Evolutionary conservation across 2,113 vertebrate genomes (phyloP).

Genomic region (Bos indicus): DNA sequence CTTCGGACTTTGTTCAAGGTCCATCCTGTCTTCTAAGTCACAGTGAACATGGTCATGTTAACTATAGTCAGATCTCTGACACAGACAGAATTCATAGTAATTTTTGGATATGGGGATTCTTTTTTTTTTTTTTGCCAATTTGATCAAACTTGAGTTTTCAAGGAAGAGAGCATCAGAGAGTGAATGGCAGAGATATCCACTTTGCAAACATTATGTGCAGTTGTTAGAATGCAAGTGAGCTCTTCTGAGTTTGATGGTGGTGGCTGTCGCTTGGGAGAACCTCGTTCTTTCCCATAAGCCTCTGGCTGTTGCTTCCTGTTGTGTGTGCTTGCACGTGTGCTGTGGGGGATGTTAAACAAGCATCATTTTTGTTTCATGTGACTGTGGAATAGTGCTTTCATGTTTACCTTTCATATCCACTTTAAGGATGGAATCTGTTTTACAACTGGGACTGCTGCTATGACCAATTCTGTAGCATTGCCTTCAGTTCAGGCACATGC

Average conservation of each 20-base stretch:
- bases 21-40: not conserved
- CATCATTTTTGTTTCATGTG: not conserved
- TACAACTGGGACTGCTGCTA: slow-evolving; percentile 35
- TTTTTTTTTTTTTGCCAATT: not conserved
- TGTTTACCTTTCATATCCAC: slow-evolving; percentile 63
- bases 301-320: not conserved
- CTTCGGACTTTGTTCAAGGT: not conserved
- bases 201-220: slow-evolving; percentile 13
- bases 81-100: slow-evolving; percentile 25
- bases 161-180: not conserved
- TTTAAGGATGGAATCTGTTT: slow-evolving; percentile 44
- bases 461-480: slow-evolving; percentile 14
- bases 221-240: not conserved
- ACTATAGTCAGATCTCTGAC: not conserved
- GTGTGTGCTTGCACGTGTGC: not conserved
- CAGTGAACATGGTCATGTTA: slow-evolving; percentile 3
- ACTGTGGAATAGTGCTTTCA: slow-evolving; percentile 14
- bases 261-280: not conserved
- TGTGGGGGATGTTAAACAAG: not conserved
- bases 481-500: slow-evolving; percentile 45
- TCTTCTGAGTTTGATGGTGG: not conserved
- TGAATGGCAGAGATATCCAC: not conserved
- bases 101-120: not conserved
- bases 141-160: slow-evolving; percentile 31
- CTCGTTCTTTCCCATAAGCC: not conserved